These are phyloP conservation scores for Python bivittatus DNA, from an alignment of 2,113 vertebrate species.

Conservation along the genomic window DNA sequence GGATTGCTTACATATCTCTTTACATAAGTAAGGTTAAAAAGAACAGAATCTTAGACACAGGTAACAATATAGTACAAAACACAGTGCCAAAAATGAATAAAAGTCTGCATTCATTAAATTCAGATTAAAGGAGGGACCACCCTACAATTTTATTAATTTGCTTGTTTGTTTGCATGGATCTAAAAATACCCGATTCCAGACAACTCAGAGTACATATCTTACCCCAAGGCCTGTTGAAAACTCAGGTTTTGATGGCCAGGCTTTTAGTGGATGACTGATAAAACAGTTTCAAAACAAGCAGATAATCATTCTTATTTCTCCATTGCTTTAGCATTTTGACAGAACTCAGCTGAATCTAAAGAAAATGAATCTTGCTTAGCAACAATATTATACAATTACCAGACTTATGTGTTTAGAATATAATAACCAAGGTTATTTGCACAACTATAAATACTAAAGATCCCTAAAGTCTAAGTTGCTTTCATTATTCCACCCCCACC, in stretches of 20 bases:
- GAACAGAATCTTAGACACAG: background rate
- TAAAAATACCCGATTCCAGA: background rate
- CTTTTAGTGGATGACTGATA: background rate
- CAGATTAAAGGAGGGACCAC: background rate
- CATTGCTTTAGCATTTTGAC: background rate
- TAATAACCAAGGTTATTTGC: background rate
- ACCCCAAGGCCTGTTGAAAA: background rate
- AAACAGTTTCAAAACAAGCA: background rate
- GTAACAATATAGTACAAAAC: background rate
- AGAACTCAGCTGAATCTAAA: background rate
- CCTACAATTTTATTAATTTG: background rate
- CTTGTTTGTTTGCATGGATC: background rate
- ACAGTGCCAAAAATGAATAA: background rate
- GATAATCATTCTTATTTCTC: background rate
- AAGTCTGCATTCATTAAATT: background rate
- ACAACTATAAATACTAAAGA: background rate
- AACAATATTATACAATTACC: background rate
- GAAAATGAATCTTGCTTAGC: slow-evolving; percentile 1
- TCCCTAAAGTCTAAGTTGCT: background rate
- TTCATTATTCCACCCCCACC: background rate
- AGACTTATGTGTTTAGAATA: background rate
- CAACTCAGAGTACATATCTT: background rate
- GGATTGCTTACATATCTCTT: background rate
- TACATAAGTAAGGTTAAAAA: background rate
- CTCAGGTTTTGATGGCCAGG: background rate